Evolutionary conservation across 2,888 invertebrate genomes (phyloP), one percentile per base, ranked within the genome.

Genomic region (Colostygia pectinataria): DNA sequence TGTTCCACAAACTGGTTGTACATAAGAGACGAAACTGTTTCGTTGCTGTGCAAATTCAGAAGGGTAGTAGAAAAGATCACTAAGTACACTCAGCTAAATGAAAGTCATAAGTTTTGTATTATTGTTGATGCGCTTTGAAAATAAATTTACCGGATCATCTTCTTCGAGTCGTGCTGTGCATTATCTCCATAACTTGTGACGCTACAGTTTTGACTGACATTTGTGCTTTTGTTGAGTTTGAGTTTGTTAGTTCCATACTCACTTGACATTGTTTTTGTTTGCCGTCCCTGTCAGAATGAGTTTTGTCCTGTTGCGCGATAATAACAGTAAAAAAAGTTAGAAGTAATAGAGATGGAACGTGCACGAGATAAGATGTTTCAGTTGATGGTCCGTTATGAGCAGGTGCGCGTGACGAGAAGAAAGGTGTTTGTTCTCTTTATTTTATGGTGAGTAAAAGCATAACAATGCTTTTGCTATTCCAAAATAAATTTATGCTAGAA

Each of bases 221-320:
- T 50, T 29, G 39, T 18, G 9, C 13, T 12, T 29, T 33, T 14
- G 2, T 29, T 32, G 39, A 49, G n/a, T 20, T 29, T 32, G 39
- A 49, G n/a, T 20, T 29, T n/a, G 24, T 34, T 25, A 9, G 24
- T 31, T 14, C 14, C 15, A 9, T 20, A 2, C 10, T 24, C 23
- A 51, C 51, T 53, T 44, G 57, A 55, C 50, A 49, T 56, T 69
- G 68, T 71, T 74, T 71, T 69, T 70, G 61, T 67, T 55, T 58
- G 61, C 50, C 50, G 18, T 36, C 47, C 38, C 50, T 47, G 52
- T 46, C 55, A 58, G 67, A 69, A 67, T 69, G 65, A 68, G 79
- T 80, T 81, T 81, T 79, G 73, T 74, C 74, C 74, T 71, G 66
- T 68, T 65, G 72, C 62, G 65, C 59, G 64, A 65, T 65, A 69